Evolutionary conservation across 2,797 vertebrate genomes (phyloP), one percentile per base, ranked within the genome.

Genomic region (Eleutherodactylus coqui): DNA sequence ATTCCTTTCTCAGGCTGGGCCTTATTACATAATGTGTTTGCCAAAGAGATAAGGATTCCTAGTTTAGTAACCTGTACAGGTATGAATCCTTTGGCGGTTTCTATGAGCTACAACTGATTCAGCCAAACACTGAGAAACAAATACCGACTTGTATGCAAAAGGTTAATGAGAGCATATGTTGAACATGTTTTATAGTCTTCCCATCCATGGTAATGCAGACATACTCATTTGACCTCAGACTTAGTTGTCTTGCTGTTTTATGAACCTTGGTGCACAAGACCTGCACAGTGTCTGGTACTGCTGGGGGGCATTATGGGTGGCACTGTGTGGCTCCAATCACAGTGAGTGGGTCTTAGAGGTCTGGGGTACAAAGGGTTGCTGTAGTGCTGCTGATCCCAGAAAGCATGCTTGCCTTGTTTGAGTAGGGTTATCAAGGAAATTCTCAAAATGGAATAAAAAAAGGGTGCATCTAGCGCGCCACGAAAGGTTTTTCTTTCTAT

Each of bases 41-140:
- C 75, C 86, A 84, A 87, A 80, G 38, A 87, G 86, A 87, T 87
- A 87, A 87, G 75, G 69, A 75, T 41, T 75, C 43, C 27, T 53
- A 69, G 27, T 72, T 55, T 58, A 80, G 29, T 87, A 79, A 75
- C 69, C 45, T 47, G 51, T 45, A 27, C 41, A 27, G 51, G 64
- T 73, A 79, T 10, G 17, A 29, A 87, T 11, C 29, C 75, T 78
- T 43, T 47, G 82, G 79, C 34, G 29, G 43, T 10, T 34, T 49
- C 43, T 76, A 38, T 77, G n/a, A 45, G 29, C 11, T 4, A 27
- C 51, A 53, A 36, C 55, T 79, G 55, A 27, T 45, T 73, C 43
- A 67, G 76, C 55, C 34, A 49, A 53, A 64, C 16, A 21, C 17
- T 51, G 36, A 78, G 75, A 41, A 77, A 60, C 32, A 82, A 78